Percentiles rank a stretch among this genome's conserved stretches.
Conservation (phyloP, 2,888 invertebrate species). For the Mystacides longicornis region DNA sequence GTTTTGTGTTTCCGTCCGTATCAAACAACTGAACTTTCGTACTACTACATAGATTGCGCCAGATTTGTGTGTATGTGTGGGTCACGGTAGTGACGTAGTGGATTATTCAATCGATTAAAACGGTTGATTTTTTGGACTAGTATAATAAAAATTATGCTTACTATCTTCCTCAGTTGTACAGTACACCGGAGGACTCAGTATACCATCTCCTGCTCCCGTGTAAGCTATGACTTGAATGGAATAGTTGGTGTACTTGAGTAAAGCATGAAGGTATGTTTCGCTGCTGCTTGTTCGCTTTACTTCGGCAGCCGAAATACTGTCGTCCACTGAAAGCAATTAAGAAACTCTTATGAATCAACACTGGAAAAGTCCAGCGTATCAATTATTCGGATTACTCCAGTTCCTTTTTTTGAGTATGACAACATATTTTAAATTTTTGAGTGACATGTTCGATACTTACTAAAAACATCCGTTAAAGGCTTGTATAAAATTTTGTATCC, state of each 20-base stretch:
- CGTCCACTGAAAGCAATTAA: slow-evolving; percentile 31
- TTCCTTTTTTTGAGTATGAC: no score
- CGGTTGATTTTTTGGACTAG: no score
- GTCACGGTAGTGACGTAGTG: no score
- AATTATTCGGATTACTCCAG: no score
- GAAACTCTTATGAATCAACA: no score
- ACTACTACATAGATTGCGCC: no score
- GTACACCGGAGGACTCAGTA: slow-evolving; percentile 67
- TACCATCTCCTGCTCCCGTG: slow-evolving; percentile 79
- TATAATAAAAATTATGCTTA: slow-evolving; percentile 37
- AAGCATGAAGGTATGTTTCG: slow-evolving; percentile 71
- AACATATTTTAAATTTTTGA: no score
- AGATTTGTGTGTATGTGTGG: no score
- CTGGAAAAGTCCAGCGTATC: no score
- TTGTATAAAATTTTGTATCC: slow-evolving; percentile 84
- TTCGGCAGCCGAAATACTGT: slow-evolving; percentile 51
- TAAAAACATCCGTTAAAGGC: slow-evolving; percentile 49
- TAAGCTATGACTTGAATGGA: slow-evolving; percentile 79
- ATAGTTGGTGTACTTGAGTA: slow-evolving; percentile 81
- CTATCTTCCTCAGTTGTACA: slow-evolving; percentile 83
- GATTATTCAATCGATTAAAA: no score
- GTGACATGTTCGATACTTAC: slow-evolving; percentile 13
- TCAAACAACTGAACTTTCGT: no score
- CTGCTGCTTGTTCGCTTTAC: slow-evolving; percentile 71
- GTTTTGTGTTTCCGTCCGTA: no score